phyloP scores from a whole-genome alignment of 1,140 invertebrate genomes.

The Oscheius sp. region DNA sequence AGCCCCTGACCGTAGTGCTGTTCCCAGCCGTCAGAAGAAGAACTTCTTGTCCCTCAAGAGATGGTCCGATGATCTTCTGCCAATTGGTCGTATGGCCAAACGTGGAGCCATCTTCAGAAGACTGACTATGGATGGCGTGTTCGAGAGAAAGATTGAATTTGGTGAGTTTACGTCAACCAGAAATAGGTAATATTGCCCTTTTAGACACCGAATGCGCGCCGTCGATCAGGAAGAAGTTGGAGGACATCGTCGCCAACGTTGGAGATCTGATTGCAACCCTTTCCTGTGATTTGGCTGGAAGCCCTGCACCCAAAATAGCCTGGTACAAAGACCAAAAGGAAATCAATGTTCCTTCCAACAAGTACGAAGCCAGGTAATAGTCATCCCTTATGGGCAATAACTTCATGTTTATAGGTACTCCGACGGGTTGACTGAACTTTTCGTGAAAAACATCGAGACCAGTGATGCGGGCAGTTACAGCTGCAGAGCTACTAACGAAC shows the following conservation, averaged over 20 bases:
- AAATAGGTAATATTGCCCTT: background rate
- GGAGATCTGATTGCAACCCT: conserved; percentile 39
- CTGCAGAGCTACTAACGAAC: conserved; percentile 39
- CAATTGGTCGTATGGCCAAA: conserved; percentile 42
- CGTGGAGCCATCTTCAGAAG: conserved; percentile 41
- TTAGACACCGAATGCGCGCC: conserved; percentile 36
- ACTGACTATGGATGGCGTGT: conserved; percentile 43
- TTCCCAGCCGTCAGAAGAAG: conserved; percentile 33
- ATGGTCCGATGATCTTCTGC: conserved; percentile 43
- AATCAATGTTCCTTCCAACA: conserved; percentile 18
- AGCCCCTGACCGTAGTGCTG: conserved; percentile 19
- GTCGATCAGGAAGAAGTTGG: conserved; percentile 32
- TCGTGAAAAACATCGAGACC: conserved; percentile 31
- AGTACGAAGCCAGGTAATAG: conserved; percentile 16
- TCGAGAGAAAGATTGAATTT: conserved; percentile 42
- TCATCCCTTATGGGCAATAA: background rate
- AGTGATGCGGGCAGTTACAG: conserved; percentile 40
- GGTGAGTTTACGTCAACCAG: conserved; percentile 1
- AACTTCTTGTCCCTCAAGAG: conserved; percentile 39
- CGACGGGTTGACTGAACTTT: conserved; percentile 31
- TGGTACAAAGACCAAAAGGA: conserved; percentile 40
- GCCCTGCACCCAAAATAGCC: conserved; percentile 24
- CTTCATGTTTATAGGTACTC: conserved; percentile 12
- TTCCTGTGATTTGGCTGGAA: conserved; percentile 37
- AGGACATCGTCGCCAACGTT: conserved; percentile 42